These are phyloP conservation scores for Maniola hyperantus DNA, from an alignment of 2,888 invertebrate genomes.

Conservation along the genomic window DNA sequence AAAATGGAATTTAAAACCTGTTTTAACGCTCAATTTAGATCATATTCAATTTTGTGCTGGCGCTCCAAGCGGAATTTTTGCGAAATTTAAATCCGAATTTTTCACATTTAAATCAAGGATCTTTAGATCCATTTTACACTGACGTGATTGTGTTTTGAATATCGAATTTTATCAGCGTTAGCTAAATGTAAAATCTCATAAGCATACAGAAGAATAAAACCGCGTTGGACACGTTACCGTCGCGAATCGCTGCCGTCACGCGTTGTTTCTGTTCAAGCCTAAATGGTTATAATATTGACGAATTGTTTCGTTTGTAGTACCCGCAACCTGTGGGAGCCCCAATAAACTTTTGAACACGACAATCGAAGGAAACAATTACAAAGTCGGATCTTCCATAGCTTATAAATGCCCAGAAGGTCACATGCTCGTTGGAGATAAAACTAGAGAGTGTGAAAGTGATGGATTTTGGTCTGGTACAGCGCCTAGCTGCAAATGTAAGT, in stretches of 20 bases:
- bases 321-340: conserved; percentile 93
- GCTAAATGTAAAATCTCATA: too few relatives aligned
- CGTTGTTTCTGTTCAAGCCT: not conserved
- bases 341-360: conserved; percentile 93
- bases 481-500: conserved; percentile 93
- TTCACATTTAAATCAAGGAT: too few relatives aligned
- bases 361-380: conserved; percentile 86
- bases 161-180: too few relatives aligned
- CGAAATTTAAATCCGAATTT: too few relatives aligned
- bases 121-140: too few relatives aligned
- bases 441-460: conserved; percentile 86
- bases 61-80: too few relatives aligned
- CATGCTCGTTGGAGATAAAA: conserved; percentile 87
- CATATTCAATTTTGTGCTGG: too few relatives aligned
- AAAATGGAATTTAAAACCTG: too few relatives aligned
- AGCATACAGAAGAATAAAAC: too few relatives aligned
- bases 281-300: conserved; percentile 4
- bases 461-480: conserved; percentile 93
- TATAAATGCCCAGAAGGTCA: conserved; percentile 93
- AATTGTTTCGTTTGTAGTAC: conserved; percentile 80
- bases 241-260: not conserved
- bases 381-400: conserved; percentile 86
- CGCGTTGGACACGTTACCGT: not conserved
- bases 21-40: too few relatives aligned
- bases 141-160: too few relatives aligned